phyloP scores from a whole-genome alignment of 2,797 vertebrate genomes.

The Enteromius viviparus region DNA sequence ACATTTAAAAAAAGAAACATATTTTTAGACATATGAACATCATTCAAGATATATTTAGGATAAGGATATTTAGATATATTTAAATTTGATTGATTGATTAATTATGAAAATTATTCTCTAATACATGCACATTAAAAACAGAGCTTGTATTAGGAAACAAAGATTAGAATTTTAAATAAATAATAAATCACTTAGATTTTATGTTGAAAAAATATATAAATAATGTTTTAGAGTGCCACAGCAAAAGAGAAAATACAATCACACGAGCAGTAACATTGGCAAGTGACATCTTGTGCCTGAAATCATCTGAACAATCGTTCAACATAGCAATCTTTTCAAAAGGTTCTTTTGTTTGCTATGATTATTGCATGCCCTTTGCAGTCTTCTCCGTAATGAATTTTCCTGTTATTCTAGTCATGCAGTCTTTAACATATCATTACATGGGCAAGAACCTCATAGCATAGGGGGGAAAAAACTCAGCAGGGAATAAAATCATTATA shows the following conservation, averaged over 20 bases:
- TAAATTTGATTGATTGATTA: background rate
- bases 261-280: background rate
- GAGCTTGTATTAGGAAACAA: background rate
- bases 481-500: slow-evolving; percentile 44
- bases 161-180: too few relatives aligned
- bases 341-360: slow-evolving; percentile 21
- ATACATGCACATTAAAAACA: background rate
- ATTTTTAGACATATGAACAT: background rate
- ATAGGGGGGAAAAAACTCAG: slow-evolving; percentile 11
- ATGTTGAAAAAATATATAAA: background rate
- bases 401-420: slow-evolving; percentile 5
- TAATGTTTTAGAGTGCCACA: background rate
- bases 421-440: slow-evolving; percentile 11
- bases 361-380: slow-evolving; percentile 13
- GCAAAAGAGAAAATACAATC: background rate
- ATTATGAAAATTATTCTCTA: background rate
- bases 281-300: background rate
- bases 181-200: background rate
- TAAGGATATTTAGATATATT: background rate
- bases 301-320: slow-evolving; percentile 6
- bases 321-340: background rate
- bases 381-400: background rate
- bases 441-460: background rate
- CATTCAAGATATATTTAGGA: background rate
- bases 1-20: background rate